Evolutionary conservation across 2,888 invertebrate species (phyloP).

Genomic region (Pseudanteris insignis): DNA sequence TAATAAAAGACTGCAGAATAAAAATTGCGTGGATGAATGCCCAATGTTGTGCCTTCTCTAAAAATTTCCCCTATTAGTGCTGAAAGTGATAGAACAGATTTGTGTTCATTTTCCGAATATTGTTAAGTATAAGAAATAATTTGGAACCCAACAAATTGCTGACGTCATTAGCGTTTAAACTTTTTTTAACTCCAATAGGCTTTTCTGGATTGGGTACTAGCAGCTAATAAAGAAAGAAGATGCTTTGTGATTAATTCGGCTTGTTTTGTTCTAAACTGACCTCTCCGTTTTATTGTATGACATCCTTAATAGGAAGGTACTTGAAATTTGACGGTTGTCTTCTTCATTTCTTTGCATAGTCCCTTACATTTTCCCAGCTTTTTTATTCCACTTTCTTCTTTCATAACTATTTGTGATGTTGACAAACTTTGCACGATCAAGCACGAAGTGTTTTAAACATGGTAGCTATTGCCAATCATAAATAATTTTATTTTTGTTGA

Average conservation of each 20-base stretch:
- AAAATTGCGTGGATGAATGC: constrained; percentile 37
- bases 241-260: constrained; percentile 38
- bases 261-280: constrained; percentile 49
- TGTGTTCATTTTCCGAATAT: constrained; percentile 36
- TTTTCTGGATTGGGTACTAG: constrained; percentile 37
- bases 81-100: constrained; percentile 41
- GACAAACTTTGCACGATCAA: constrained; percentile 49
- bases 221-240: constrained; percentile 44
- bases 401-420: constrained; percentile 7
- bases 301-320: constrained; percentile 37
- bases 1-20: constrained; percentile 34
- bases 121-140: constrained; percentile 41
- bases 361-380: constrained; percentile 17
- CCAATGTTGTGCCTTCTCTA: constrained; percentile 21
- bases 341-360: constrained; percentile 14
- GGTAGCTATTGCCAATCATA: not conserved
- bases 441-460: not conserved
- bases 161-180: constrained; percentile 23
- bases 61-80: constrained; percentile 43
- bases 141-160: constrained; percentile 32
- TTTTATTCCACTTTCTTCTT: constrained; percentile 31
- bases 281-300: constrained; percentile 48
- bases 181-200: constrained; percentile 26
- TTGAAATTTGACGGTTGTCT: constrained; percentile 21
- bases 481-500: no score